Percentiles rank a stretch among this genome's conserved stretches.
Conservation (phyloP, 2,113 vertebrate species). For the Pteruthius melanotis region DNA sequence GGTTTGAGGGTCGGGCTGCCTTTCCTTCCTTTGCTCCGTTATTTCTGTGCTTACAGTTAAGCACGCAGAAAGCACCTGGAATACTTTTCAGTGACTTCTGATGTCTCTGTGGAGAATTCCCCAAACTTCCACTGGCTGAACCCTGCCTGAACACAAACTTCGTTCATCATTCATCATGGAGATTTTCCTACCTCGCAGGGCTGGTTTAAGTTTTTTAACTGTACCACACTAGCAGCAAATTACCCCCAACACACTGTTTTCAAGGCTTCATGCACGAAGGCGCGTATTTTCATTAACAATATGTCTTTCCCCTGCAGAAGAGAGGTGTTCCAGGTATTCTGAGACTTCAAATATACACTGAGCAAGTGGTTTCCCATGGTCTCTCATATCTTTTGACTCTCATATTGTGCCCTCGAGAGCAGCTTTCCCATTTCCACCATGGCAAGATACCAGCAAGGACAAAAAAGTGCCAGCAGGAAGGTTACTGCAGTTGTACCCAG, state of each 20-base stretch:
- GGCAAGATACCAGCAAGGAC: not conserved
- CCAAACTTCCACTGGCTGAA: not conserved
- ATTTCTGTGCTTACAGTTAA: not conserved
- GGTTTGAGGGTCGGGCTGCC: rapidly evolving
- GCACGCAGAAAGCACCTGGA: not conserved
- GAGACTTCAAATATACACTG: not conserved
- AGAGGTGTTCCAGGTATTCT: not conserved
- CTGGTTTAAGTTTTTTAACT: not conserved
- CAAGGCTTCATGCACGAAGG: not conserved
- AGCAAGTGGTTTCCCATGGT: not conserved
- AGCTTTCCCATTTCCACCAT: not conserved
- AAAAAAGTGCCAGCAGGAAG: not conserved
- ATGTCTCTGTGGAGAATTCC: not conserved
- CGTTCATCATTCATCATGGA: not conserved
- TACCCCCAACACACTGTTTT: not conserved
- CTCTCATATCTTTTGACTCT: not conserved
- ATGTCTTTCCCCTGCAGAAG: not conserved
- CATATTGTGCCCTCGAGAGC: not conserved
- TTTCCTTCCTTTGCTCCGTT: not conserved
- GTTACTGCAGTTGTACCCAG: not conserved
- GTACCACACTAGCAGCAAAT: not conserved
- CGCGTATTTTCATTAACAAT: not conserved
- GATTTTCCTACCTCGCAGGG: not conserved
- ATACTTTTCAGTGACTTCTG: not conserved
- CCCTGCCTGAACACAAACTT: not conserved